Base-by-base conservation (phyloP, 1,140 invertebrate species). In the Dendroctonus ponderosae region DNA sequence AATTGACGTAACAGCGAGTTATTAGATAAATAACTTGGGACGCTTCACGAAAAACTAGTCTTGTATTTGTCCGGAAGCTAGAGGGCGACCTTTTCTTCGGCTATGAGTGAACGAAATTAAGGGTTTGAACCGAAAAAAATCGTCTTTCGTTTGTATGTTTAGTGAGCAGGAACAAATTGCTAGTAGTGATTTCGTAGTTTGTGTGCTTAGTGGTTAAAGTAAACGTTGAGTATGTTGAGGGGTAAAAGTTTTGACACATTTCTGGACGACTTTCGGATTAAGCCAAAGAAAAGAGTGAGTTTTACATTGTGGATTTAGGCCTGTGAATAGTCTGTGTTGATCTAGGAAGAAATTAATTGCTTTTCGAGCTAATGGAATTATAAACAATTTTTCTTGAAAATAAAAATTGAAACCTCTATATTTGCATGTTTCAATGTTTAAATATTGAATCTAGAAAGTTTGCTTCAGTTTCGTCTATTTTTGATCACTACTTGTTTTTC, bases 191-290 rank as follows among this genome's bases (percentile, higher is more conserved):
- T 51, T 7, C 4, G 48, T 46, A 41, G 26, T 38, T 14, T 44
- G 52, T 62, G 49, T 62, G 52, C 42, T 41, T 12, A 60, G 8
- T 38, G 12, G 7, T 26, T 26, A 26, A 26, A 26, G 26, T 26
- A 26, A 26, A 26, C 26, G 26, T 26, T 26, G 26, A 26, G 26
- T 26, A 65, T 65, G 62, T 49, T 65, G 38, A 65, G 46, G 14
- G 53, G 62, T n/a, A 65, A 57, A 41, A 57, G 53, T 50, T 65
- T 65, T 14, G 62, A 65, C 53, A 62, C 48, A 5, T 65, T 65
- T 56, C 50, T 65, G 6, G 62, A 65, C 38, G 62, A 65, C 15
- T 65, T 65, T 42, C 42, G 62, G 38, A 57, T 65, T 12, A 65
- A 58, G 26, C 11, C 52, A 7, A 65, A 65, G 39, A 65, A 57